Conservation (phyloP, 2,113 vertebrate genomes). For the Promerops cafer region DNA sequence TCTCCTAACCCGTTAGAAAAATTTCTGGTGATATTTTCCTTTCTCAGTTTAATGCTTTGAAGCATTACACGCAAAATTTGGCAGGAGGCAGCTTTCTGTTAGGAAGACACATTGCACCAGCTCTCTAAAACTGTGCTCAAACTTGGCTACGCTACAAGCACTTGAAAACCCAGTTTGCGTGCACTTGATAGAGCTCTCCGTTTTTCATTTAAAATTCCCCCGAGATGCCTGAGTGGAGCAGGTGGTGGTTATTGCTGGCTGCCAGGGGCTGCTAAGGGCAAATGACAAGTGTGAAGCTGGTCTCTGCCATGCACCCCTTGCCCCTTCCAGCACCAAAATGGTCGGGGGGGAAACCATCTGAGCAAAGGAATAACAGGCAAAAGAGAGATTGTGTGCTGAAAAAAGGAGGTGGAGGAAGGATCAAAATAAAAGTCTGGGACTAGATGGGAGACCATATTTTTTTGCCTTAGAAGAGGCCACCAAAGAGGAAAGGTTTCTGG, state of each 20-base stretch:
- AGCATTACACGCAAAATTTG: neutral
- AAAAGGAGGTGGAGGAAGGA: neutral
- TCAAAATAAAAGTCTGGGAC: neutral
- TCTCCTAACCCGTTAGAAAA: neutral
- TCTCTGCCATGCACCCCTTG: neutral
- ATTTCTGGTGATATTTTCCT: neutral
- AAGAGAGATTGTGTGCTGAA: neutral
- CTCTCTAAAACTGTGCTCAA: constrained; percentile 51
- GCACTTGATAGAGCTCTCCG: neutral
- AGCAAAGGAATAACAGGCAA: neutral
- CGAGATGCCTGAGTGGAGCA: neutral
- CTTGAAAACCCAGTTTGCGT: neutral
- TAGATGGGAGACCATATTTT: neutral
- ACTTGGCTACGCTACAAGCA: neutral
- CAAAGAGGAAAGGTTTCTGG: neutral
- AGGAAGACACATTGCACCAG: constrained; percentile 48
- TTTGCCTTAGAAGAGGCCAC: neutral
- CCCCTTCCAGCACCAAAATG: neutral
- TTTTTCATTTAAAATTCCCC: neutral
- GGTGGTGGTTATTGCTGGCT: neutral
- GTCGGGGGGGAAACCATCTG: accelerated
- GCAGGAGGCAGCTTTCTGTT: constrained; percentile 41
- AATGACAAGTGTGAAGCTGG: neutral
- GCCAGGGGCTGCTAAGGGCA: neutral
- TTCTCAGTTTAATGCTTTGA: constrained; percentile 19